These are phyloP conservation scores for Megalopta genalis DNA, from an alignment of 1,140 invertebrate genomes.

Conservation along the genomic window DNA sequence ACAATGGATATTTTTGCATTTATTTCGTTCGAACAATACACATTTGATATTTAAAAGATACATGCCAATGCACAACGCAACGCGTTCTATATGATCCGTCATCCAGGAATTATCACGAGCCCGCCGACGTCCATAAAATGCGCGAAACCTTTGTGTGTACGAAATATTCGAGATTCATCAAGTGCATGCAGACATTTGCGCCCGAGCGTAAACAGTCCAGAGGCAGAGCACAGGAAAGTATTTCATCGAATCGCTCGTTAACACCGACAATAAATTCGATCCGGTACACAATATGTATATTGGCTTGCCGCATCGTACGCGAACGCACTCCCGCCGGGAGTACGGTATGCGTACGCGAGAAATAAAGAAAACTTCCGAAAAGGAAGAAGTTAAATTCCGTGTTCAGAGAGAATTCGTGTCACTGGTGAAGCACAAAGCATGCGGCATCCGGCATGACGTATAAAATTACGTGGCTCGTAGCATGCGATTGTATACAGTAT, in stretches of 20 bases:
- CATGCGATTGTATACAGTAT: constrained; percentile 40
- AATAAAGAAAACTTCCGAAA: neutral
- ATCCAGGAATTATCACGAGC: no score
- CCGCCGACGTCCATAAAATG: no score
- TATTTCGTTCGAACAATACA: no score
- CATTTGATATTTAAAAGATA: no score
- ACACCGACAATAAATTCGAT: constrained; percentile 12
- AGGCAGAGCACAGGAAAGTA: neutral
- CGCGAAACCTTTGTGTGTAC: no score
- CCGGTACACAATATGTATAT: neutral
- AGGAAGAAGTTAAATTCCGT: constrained; percentile 38
- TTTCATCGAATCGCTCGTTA: neutral
- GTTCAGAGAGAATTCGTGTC: constrained; percentile 58
- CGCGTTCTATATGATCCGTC: no score
- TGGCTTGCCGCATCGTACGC: neutral
- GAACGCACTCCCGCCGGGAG: neutral
- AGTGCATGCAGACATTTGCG: no score
- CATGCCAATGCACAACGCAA: no score
- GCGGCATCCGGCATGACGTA: constrained; percentile 42
- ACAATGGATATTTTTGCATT: no score
- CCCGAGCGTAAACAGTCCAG: neutral
- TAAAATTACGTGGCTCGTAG: constrained; percentile 47
- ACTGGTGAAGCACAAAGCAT: constrained; percentile 50
- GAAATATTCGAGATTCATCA: no score
- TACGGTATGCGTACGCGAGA: neutral